Percentiles rank a stretch among this genome's conserved stretches.
These are phyloP conservation scores for Galerucella pusilla DNA, from an alignment of 2,888 invertebrate species.

Conservation along the genomic window DNA sequence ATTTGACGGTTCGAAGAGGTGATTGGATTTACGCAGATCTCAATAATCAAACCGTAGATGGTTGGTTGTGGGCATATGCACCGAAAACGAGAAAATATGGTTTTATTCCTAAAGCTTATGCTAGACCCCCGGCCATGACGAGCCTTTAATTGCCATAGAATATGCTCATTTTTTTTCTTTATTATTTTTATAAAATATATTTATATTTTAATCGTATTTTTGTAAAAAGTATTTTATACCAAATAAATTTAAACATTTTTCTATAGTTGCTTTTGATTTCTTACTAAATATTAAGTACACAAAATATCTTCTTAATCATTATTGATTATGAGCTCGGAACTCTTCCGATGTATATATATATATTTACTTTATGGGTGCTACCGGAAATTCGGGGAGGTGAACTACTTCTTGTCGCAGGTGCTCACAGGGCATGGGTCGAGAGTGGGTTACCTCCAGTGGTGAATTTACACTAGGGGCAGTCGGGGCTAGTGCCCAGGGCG, in stretches of 20 bases:
- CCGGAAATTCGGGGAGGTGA: too few relatives aligned
- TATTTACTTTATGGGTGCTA: too few relatives aligned
- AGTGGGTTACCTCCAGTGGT: too few relatives aligned
- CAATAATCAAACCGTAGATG: slow-evolving; percentile 92
- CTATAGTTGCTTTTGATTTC: not conserved
- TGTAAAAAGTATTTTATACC: slow-evolving; percentile 51
- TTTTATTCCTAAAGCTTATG: slow-evolving; percentile 95
- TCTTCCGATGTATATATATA: too few relatives aligned
- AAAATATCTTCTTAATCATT: not conserved
- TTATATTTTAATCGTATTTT: slow-evolving; percentile 43
- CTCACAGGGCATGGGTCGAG: too few relatives aligned
- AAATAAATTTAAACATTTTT: slow-evolving; percentile 46
- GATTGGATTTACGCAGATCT: slow-evolving; percentile 97
- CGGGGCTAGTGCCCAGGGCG: too few relatives aligned
- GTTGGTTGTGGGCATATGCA: slow-evolving; percentile 95
- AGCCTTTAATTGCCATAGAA: slow-evolving; percentile 67
- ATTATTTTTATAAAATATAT: slow-evolving; percentile 28
- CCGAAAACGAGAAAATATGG: slow-evolving; percentile 93
- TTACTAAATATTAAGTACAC: not conserved
- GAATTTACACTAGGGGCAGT: too few relatives aligned
- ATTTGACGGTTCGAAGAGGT: slow-evolving; percentile 88
- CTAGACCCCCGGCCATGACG: slow-evolving; percentile 92
- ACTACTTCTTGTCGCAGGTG: too few relatives aligned
- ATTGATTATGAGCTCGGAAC: too few relatives aligned
- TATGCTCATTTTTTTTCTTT: slow-evolving; percentile 37